Evolutionary conservation across 2,888 invertebrate genomes (phyloP).

Genomic region (Drosophila nr. medialis): DNA sequence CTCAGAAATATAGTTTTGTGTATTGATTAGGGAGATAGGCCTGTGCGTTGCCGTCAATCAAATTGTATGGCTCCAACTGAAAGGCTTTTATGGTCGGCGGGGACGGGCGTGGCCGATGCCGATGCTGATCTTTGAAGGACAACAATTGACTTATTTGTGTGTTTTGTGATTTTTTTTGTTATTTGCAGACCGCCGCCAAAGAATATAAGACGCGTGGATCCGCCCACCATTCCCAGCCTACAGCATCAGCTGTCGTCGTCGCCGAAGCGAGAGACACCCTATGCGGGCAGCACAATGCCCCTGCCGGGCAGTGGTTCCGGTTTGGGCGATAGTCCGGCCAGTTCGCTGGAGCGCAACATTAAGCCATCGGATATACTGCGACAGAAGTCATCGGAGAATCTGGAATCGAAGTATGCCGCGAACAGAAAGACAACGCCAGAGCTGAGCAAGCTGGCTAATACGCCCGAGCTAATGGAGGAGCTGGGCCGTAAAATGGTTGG

Average conservation of each 20-base stretch:
- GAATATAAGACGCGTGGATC: conserved; percentile 87
- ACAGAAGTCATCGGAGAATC: conserved; percentile 84
- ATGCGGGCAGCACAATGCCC: conserved; percentile 76
- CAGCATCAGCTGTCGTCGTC: conserved; percentile 80
- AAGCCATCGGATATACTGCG: conserved; percentile 85
- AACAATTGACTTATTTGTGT: not conserved
- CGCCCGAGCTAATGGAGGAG: conserved; percentile 84
- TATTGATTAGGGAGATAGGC: not conserved
- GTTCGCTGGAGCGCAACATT: conserved; percentile 84
- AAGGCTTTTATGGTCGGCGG: not conserved
- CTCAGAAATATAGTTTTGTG: not conserved
- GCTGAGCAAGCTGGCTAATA: conserved; percentile 80
- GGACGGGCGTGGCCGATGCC: not conserved
- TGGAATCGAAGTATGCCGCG: conserved; percentile 82
- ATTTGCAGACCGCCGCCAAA: conserved; percentile 87
- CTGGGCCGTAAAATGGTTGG: conserved; percentile 83
- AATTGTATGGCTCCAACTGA: not conserved
- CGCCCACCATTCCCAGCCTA: conserved; percentile 85
- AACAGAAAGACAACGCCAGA: conserved; percentile 84
- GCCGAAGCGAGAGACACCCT: conserved; percentile 82
- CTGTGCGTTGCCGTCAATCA: not conserved
- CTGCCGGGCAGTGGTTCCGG: conserved; percentile 78
- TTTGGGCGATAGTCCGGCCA: conserved; percentile 82
- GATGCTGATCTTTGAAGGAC: not conserved
- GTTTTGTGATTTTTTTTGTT: not conserved